Conservation (phyloP, 2,888 invertebrate species). For the Nephrotoma flavescens region DNA sequence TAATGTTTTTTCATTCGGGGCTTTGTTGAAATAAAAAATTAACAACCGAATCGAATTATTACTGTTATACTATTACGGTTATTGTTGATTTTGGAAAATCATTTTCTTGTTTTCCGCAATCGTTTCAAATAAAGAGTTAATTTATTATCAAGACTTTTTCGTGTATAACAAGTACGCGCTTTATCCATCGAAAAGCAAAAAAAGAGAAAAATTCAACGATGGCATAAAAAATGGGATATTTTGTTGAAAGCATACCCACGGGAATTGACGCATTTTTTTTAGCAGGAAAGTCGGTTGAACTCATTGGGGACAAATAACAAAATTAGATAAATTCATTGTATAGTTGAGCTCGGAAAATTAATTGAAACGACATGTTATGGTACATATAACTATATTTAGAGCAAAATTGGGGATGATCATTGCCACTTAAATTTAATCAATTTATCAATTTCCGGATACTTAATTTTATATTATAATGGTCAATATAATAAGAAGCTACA, state of each 20-base stretch:
- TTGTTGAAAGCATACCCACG: background rate
- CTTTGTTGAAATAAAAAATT: background rate
- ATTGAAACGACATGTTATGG: slow-evolving; percentile 1
- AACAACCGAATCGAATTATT: background rate
- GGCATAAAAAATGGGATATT: background rate
- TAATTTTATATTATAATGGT: background rate
- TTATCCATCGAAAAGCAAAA: background rate
- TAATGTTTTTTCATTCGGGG: background rate
- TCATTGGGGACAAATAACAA: background rate
- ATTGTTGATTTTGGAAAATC: background rate
- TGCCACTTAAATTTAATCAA: background rate
- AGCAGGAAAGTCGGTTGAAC: background rate
- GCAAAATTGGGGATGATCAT: background rate
- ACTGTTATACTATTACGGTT: background rate
- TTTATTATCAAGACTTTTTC: background rate
- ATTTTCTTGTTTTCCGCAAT: background rate
- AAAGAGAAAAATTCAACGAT: background rate
- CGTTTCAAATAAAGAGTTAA: background rate
- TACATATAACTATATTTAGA: background rate
- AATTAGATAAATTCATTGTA: background rate
- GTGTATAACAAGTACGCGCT: background rate
- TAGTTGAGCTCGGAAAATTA: background rate
- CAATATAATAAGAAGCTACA: background rate
- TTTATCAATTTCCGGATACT: background rate
- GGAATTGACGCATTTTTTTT: background rate